phyloP scores from a whole-genome alignment of 2,797 vertebrate genomes.

The Rhabdophis nuchalis region DNA sequence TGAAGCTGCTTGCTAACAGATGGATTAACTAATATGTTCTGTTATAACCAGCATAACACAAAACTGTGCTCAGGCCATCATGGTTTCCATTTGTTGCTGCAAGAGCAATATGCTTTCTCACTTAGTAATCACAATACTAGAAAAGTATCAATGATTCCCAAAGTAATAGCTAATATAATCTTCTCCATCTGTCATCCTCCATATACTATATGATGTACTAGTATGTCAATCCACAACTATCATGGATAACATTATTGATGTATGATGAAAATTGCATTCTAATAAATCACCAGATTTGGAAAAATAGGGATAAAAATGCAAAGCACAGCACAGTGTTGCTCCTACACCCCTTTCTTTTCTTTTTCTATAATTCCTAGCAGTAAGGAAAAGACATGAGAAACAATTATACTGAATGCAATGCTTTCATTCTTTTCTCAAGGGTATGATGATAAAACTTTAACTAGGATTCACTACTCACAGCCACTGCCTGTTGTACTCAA shows the following conservation, averaged over 20 bases:
- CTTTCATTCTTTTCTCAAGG: background rate
- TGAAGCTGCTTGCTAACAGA: conserved; percentile 13
- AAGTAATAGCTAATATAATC: background rate
- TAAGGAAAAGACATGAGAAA: background rate
- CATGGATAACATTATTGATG: background rate
- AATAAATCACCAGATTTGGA: background rate
- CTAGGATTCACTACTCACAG: background rate
- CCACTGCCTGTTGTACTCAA: background rate
- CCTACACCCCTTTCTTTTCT: background rate
- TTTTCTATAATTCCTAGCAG: background rate
- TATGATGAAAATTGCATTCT: background rate
- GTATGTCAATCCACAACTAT: background rate
- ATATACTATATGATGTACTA: background rate
- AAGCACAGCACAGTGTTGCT: background rate
- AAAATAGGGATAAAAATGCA: background rate
- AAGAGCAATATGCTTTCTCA: background rate
- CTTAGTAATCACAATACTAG: background rate
- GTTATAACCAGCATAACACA: background rate
- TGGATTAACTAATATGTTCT: conserved; percentile 11
- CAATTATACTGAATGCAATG: background rate
- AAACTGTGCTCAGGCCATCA: background rate
- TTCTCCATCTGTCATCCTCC: no score
- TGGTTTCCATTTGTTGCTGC: background rate
- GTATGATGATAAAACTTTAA: background rate
- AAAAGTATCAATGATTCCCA: background rate